Conservation (phyloP, 2,113 vertebrate genomes). For the Chionis minor region DNA sequence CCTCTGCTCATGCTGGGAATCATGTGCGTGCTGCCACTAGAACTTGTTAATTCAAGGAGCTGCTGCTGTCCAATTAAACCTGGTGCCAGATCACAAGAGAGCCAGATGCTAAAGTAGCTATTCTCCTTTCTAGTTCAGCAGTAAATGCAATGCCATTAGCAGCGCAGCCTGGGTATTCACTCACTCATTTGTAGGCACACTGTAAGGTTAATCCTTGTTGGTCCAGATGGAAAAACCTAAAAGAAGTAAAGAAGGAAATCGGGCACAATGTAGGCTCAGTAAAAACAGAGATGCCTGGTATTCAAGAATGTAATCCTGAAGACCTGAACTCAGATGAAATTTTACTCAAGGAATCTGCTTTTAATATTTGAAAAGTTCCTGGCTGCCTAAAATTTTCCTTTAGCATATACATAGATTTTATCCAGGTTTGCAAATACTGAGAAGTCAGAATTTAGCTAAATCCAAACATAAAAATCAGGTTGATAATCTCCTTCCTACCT, state of each 20-base stretch:
- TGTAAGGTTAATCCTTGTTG: background rate
- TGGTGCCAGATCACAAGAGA: conserved; percentile 19
- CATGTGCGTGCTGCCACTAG: background rate
- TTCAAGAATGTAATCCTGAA: background rate
- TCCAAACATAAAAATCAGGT: background rate
- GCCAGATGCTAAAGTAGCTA: background rate
- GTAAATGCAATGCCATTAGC: background rate
- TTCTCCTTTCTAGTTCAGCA: conserved; percentile 5
- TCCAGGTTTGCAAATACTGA: background rate
- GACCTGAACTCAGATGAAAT: background rate
- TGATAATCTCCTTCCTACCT: background rate
- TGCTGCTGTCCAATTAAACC: conserved; percentile 26
- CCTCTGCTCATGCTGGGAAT: background rate
- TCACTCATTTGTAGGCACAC: background rate
- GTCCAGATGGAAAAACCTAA: background rate
- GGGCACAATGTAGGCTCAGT: background rate
- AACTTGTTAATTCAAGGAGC: conserved; percentile 10
- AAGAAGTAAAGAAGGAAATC: background rate
- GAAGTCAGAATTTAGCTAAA: background rate
- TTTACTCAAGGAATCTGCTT: background rate
- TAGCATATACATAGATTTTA: background rate
- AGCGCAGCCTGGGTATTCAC: background rate
- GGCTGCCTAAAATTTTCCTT: background rate
- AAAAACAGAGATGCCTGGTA: background rate
- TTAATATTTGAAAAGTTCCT: background rate